phyloP scores from a whole-genome alignment of 2,888 invertebrate species.

The Blera fallax region DNA sequence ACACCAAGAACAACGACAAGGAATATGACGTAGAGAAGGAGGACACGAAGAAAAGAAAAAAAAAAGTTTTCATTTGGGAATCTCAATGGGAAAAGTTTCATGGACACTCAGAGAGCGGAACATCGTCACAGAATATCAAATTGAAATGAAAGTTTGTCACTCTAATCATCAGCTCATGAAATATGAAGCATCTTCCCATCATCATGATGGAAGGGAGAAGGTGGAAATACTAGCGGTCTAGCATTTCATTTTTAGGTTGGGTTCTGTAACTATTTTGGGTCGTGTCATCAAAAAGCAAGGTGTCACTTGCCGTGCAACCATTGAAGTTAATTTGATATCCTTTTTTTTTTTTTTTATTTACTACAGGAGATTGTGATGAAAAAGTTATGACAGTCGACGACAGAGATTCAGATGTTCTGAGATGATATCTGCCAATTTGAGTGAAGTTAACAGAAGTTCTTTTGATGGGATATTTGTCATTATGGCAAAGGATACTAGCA shows the following conservation, averaged over 20 bases:
- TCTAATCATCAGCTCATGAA: conserved; percentile 68
- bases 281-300: conserved; percentile 33
- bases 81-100: conserved; percentile 68
- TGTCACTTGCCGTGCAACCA: conserved; percentile 24
- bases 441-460: conserved; percentile 43
- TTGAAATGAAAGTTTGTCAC: conserved; percentile 67
- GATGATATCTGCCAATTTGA: conserved; percentile 21
- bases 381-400: conserved; percentile 8
- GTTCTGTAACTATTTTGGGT: conserved; percentile 4
- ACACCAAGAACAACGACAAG: conserved; percentile 4
- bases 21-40: neutral
- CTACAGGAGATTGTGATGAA: neutral
- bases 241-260: neutral
- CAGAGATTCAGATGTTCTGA: neutral
- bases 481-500: conserved; percentile 23
- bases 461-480: conserved; percentile 51
- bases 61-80: conserved; percentile 61
- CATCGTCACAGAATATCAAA: conserved; percentile 65
- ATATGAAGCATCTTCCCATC: conserved; percentile 40
- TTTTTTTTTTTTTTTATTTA: neutral
- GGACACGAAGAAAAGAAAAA: conserved; percentile 16
- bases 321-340: conserved; percentile 48
- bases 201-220: neutral
- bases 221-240: neutral
- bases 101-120: conserved; percentile 22